Conservation (phyloP, 1,140 invertebrate genomes). For the Homalodisca vitripennis region DNA sequence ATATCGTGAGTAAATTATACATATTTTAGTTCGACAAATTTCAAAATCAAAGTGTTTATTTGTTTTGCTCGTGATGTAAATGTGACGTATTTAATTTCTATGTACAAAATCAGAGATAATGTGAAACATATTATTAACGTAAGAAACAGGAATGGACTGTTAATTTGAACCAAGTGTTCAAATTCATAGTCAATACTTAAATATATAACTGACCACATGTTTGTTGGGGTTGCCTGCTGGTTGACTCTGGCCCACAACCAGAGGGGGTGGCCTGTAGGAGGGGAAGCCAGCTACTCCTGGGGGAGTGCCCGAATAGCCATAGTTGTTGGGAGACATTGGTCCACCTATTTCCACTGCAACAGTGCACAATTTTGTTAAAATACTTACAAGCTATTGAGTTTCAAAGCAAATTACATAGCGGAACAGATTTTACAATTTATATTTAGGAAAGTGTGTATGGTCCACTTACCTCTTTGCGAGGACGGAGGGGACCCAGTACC, state of each 20-base stretch:
- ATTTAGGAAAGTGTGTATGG: no score
- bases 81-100: no score
- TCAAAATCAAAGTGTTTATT: no score
- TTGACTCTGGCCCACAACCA: not conserved
- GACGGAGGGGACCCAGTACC: conserved; percentile 22
- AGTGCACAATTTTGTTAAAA: not conserved
- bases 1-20: no score
- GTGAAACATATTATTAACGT: no score
- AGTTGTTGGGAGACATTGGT: conserved; percentile 32
- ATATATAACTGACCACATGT: conserved; percentile 4
- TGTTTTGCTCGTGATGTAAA: no score
- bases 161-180: not conserved
- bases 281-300: not conserved
- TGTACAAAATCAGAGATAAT: no score
- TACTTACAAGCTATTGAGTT: not conserved
- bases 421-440: no score
- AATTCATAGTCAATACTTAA: not conserved
- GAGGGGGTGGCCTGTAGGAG: not conserved
- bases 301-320: conserved; percentile 22
- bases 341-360: conserved; percentile 16
- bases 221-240: not conserved
- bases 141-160: not conserved
- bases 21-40: no score
- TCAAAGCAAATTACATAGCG: not conserved
- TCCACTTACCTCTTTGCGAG: conserved; percentile 12